phyloP scores from a whole-genome alignment of 2,888 invertebrate species.

The Tineola bisselliella region DNA sequence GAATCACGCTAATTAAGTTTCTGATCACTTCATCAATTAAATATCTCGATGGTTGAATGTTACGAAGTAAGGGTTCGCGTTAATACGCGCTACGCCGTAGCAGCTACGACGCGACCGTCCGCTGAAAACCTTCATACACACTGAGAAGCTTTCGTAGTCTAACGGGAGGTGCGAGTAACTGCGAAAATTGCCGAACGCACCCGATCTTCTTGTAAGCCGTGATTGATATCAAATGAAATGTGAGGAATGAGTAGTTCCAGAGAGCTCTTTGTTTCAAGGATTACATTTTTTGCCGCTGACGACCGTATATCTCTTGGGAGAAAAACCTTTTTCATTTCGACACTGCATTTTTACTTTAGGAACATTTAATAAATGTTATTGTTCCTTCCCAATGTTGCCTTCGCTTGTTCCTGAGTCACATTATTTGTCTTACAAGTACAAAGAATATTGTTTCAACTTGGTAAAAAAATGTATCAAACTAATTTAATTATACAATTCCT shows the following conservation, averaged over 20 bases:
- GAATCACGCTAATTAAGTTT: constrained; percentile 6
- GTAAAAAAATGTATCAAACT: too few relatives aligned
- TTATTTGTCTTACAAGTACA: not conserved
- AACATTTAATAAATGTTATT: constrained; percentile 9
- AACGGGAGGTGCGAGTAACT: constrained; percentile 39
- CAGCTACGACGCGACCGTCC: constrained; percentile 41
- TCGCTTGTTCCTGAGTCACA: not conserved
- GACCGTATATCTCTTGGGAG: constrained; percentile 12
- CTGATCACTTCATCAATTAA: constrained; percentile 7
- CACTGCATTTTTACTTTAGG: constrained; percentile 10
- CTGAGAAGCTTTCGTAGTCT: constrained; percentile 36
- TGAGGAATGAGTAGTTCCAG: constrained; percentile 60
- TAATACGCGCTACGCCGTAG: constrained; percentile 31
- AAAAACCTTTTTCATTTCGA: constrained; percentile 13
- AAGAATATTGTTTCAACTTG: too few relatives aligned
- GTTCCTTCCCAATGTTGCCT: not conserved
- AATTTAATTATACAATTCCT: too few relatives aligned
- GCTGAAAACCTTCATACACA: constrained; percentile 46
- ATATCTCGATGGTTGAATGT: not conserved
- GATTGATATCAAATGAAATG: constrained; percentile 68
- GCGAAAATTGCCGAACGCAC: constrained; percentile 41
- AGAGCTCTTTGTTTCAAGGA: constrained; percentile 59
- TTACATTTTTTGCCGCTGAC: constrained; percentile 31
- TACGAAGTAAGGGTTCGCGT: constrained; percentile 3
- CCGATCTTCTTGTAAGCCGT: constrained; percentile 53